Percentiles rank a stretch among this genome's conserved stretches.
Conservation (phyloP, 2,888 invertebrate species). For the Pinctada fucata region DNA sequence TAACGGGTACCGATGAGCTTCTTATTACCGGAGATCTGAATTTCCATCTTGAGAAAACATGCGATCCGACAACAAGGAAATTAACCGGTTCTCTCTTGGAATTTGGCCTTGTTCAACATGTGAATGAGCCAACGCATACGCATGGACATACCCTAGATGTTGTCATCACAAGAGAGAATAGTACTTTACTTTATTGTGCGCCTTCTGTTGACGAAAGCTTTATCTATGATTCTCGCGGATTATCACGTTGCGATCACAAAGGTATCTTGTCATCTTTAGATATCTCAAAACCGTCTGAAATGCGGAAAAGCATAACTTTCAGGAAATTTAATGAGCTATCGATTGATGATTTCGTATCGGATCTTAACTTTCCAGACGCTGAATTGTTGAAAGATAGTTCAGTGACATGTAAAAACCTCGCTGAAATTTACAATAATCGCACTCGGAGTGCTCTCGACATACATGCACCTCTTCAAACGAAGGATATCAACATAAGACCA, state of each 20-base stretch:
- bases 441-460: not conserved
- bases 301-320: not conserved
- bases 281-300: not conserved
- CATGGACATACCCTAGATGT: slow-evolving; percentile 5
- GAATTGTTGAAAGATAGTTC: too few species aligned
- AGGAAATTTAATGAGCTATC: too few species aligned
- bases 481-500: not conserved
- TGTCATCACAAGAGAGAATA: not conserved
- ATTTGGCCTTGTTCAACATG: slow-evolving; percentile 1
- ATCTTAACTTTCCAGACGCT: too few species aligned
- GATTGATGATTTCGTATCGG: too few species aligned
- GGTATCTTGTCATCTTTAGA: not conserved
- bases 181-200: not conserved
- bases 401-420: too few species aligned
- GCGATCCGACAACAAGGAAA: not conserved
- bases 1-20: slow-evolving; percentile 11
- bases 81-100: not conserved
- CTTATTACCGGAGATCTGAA: slow-evolving; percentile 30
- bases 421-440: not conserved
- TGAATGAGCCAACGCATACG: slow-evolving; percentile 1
- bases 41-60: slow-evolving; percentile 19
- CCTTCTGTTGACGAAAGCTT: not conserved
- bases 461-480: not conserved
- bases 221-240: not conserved
- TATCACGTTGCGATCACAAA: not conserved